Conservation (phyloP, 2,888 invertebrate species). For the Venusia cambrica region DNA sequence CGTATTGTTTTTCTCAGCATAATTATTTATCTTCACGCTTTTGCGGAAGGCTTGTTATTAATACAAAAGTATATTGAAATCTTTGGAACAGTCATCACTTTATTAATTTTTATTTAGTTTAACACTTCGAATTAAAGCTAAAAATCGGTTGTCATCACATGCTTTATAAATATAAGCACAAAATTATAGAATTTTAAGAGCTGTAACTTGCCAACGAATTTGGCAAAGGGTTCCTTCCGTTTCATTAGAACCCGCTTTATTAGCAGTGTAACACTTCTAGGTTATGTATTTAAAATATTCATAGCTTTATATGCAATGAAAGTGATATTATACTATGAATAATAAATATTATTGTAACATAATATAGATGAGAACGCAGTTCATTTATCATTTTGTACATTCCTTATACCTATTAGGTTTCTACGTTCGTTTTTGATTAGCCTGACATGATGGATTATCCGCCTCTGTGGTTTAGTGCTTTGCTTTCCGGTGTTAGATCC, state of each 20-base stretch:
- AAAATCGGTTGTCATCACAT: background rate
- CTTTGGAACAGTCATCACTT: too few relatives aligned
- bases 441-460: too few relatives aligned
- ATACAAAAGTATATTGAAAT: too few relatives aligned
- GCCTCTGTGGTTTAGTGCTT: too few relatives aligned
- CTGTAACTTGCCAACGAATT: too few relatives aligned
- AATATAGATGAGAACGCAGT: conserved; percentile 16
- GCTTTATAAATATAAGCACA: conserved; percentile 2
- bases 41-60: conserved; percentile 6
- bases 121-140: too few relatives aligned
- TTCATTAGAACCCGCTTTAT: too few relatives aligned
- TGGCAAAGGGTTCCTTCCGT: background rate
- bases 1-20: too few relatives aligned
- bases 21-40: conserved; percentile 14
- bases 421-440: conserved; percentile 1
- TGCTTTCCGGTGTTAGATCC: too few relatives aligned
- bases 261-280: too few relatives aligned
- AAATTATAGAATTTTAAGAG: background rate
- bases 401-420: conserved; percentile 15
- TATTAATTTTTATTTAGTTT: too few relatives aligned
- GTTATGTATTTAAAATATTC: too few relatives aligned
- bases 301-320: conserved; percentile 10
- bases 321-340: conserved; percentile 15
- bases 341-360: conserved; percentile 5
- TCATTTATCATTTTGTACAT: conserved; percentile 21